A percentile compares a stretch with the other conserved stretches of the same genome.
Conservation (phyloP, 2,113 vertebrate genomes). For the Spermophilus dauricus region DNA sequence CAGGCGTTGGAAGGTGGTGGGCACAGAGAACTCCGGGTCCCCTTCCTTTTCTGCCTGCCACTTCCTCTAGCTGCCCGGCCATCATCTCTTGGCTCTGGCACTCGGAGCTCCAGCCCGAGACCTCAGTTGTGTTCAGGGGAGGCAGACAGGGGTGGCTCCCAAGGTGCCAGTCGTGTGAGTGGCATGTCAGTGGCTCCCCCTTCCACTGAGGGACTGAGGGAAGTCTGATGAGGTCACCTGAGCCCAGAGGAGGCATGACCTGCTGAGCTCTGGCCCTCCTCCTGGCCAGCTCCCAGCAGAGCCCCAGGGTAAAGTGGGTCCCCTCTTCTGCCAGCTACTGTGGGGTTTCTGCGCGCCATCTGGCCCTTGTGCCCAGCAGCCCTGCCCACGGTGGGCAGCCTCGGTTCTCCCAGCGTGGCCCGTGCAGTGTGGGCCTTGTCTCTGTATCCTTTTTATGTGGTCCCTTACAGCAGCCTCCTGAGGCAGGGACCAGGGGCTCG, state of each 20-base stretch:
- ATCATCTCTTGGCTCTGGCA: not conserved
- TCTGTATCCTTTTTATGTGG: not conserved
- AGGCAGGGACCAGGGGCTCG: not conserved
- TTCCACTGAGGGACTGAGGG: not conserved
- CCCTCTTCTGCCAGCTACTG: not conserved
- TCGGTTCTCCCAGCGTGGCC: not conserved
- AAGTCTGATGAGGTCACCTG: not conserved
- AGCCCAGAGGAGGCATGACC: not conserved
- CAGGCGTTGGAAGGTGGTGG: not conserved
- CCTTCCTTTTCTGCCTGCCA: not conserved
- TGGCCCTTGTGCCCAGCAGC: not conserved
- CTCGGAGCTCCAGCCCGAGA: not conserved
- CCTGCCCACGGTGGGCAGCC: not conserved
- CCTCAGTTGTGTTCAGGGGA: not conserved
- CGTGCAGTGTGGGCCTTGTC: accelerated
- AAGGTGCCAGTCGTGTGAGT: not conserved
- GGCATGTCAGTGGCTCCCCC: not conserved
- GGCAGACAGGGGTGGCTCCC: not conserved
- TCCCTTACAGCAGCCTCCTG: not conserved
- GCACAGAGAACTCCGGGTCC: not conserved
- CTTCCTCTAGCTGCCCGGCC: not conserved
- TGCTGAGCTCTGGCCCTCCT: not conserved
- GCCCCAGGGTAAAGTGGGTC: not conserved
- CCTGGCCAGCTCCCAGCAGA: not conserved
- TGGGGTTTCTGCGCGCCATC: not conserved